Evolutionary conservation across 2,888 invertebrate species (phyloP), one percentile per base, ranked within the genome.

Genomic region (Drosophila helvetica): DNA sequence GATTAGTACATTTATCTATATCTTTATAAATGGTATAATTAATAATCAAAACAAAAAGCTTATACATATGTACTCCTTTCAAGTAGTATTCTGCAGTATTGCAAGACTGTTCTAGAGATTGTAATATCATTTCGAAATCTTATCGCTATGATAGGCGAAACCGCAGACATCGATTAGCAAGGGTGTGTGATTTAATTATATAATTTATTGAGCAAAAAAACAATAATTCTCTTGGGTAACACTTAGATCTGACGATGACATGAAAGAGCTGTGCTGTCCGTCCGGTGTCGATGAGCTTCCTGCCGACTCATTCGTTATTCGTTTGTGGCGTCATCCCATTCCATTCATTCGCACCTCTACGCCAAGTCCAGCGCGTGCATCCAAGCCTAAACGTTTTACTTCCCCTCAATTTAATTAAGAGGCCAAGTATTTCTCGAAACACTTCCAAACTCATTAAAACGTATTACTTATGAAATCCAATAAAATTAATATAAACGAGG

Each of bases 401-500:
- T 71, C 54, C 38, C 71, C 61, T 43, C 55, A 19, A 15, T 53
- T 42, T 62, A 69, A 69, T 69, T 71, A 69, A 71, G 61, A 71
- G 69, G 72, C 71, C 71, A 62, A 61, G 72, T 61, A 61, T 71
- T 70, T 56, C 48, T 33, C 48, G 55, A 65, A 65, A 47, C 69
- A 61, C 61, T 47, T 48, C 30, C 69, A 52, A 52, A 59, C 19
- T 52, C 58, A 69, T 68, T 69, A 69, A 69, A 58, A 58, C 52
- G 19, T 15, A 68, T 69, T 51, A 69, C 25, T 50, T 33, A 19
- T 46, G 33, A 48, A 62, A 42, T 19, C 43, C 22, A 54, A 72
- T 63, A 18, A 42, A 48, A 50, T n/a, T 58, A 52, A 62, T 47
- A 69, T 62, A 58, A 60, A 27, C n/a, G n/a, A n/a, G n/a, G n/a